Base-by-base conservation (phyloP, 1,140 invertebrate species). In the Saxidomus purpurata region DNA sequence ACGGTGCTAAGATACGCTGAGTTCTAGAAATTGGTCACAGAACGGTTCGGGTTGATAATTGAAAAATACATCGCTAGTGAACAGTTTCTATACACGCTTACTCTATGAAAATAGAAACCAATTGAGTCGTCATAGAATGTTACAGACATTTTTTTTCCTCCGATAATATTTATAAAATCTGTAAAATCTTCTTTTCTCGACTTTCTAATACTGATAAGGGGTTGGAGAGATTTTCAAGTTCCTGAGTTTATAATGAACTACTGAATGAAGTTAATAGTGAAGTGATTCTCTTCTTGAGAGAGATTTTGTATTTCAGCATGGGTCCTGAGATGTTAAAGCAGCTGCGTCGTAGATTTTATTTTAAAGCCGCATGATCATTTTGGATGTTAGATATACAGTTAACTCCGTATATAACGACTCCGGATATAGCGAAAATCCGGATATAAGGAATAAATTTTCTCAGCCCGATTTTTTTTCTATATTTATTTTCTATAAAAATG, bases 11-110 rank as follows among this genome's bases (percentile, higher is more conserved):
- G 43, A 47, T 77, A 77, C 43, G 47, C 74, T 28, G 40, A 52
- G 74, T 28, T 49, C 40, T 52, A 25, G 31, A 77, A 77, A 77
- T 77, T 77, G 74, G 74, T 77, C 43, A 77, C 74, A 77, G 40
- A 77, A 31, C 0, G 2, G 28, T 49, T 22, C 22, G 9, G 40
- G 17, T 2, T 52, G n/a, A 19, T 77, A 77, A 52, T 77, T 49
- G 74, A 77, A 81, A 59, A 55, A 59, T 25, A 38, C 77, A 55
- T 40, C 34, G 77, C 43, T 55, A 34, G 6, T 17, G 36, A 40
- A 22, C 43, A 2, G 6, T 25, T 43, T 8, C 74, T n/a, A 15
- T 15, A 77, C 22, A 77, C 74, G 6, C 40, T 1, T 49, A 34
- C 43, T 55, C 25, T 55, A 25, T 55, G 17, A 47, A 49, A 49